Conservation (phyloP, 2,888 invertebrate genomes). For the Metacarcinus magister region DNA sequence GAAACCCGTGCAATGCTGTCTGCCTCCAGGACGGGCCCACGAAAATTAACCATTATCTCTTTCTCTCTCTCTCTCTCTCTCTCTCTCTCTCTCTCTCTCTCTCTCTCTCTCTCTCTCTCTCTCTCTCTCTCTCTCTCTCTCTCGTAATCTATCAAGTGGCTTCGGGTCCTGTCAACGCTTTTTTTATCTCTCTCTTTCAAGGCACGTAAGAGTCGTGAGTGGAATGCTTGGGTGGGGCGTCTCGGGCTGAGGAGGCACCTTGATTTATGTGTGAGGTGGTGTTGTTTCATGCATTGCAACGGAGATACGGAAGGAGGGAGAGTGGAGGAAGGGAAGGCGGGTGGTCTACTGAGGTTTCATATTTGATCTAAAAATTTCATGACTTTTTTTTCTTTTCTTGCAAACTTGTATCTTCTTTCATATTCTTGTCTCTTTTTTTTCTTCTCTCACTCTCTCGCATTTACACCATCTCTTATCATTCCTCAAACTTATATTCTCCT, state of each 20-base stretch:
- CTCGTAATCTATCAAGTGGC: background rate
- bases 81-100: conserved; percentile 61
- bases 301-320: background rate
- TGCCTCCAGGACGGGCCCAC: background rate
- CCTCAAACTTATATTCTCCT: background rate
- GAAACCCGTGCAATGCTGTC: background rate
- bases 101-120: conserved; percentile 59
- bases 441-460: background rate
- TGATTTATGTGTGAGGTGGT: conserved; percentile 30
- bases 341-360: background rate
- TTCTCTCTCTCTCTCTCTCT: background rate
- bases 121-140: conserved; percentile 48
- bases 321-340: background rate
- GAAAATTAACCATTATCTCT: background rate
- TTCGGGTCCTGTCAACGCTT: background rate
- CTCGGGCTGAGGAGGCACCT: background rate
- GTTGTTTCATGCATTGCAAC: background rate
- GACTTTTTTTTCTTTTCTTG: background rate
- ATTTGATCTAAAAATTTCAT: background rate
- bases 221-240: background rate
- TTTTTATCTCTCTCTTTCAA: background rate
- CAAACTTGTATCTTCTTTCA: background rate
- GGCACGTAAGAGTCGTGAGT: background rate
- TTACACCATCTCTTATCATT: background rate
- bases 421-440: background rate